phyloP scores from a whole-genome alignment of 1,140 invertebrate genomes.

The Pseudomyrmex sp. region DNA sequence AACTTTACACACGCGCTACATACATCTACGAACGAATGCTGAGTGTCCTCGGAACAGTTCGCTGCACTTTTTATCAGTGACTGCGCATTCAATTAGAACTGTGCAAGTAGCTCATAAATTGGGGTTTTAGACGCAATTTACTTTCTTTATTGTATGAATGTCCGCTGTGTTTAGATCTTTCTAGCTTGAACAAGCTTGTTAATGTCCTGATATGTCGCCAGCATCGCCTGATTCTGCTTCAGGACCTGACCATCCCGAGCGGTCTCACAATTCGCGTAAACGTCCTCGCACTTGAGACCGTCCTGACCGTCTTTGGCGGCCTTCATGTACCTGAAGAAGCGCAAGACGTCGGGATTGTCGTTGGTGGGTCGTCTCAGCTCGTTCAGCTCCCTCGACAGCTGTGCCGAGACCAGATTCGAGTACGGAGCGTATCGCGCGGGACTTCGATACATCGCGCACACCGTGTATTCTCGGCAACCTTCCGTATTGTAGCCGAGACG shows the following conservation, averaged over 20 bases:
- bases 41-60: constrained; percentile 9
- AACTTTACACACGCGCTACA: background rate
- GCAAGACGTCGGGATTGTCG: constrained; percentile 93
- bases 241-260: constrained; percentile 86
- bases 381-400: constrained; percentile 93
- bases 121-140: background rate
- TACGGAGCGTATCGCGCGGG: constrained; percentile 94
- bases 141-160: background rate
- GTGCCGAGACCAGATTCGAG: constrained; percentile 94
- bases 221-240: constrained; percentile 91
- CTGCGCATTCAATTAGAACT: background rate
- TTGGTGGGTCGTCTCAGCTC: constrained; percentile 92
- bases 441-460: constrained; percentile 94
- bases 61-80: background rate
- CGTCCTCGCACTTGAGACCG: constrained; percentile 88
- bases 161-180: constrained; percentile 79
- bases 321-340: constrained; percentile 95
- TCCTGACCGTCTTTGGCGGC: constrained; percentile 94
- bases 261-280: constrained; percentile 85
- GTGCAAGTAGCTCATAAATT: background rate
- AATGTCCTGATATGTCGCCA: constrained; percentile 93
- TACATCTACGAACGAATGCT: constrained; percentile 17
- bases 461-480: constrained; percentile 91
- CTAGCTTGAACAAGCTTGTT: constrained; percentile 93
- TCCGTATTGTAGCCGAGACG: constrained; percentile 90